A percentile compares a stretch with the other conserved stretches of the same genome.
Conservation (phyloP, 2,797 vertebrate genomes). For the Pogoniulus pusillus region DNA sequence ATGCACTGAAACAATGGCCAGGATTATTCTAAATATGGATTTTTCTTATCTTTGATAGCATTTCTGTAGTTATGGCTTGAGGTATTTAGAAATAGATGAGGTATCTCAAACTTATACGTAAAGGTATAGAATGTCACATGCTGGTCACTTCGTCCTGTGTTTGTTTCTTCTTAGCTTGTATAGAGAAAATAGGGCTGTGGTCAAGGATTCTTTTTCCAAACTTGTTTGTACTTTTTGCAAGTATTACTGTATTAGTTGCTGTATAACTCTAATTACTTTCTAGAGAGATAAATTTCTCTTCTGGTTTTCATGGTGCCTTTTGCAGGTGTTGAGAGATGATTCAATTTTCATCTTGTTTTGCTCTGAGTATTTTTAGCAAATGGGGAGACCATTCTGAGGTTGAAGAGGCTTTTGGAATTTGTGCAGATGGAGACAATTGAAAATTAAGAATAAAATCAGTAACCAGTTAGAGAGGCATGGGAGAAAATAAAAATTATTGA, state of each 20-base stretch:
- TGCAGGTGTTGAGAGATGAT: not conserved
- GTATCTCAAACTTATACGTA: not conserved
- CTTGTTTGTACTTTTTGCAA: not conserved
- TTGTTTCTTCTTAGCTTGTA: not conserved
- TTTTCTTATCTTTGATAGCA: not conserved
- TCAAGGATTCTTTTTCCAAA: not conserved
- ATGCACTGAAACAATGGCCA: not conserved
- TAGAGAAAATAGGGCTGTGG: not conserved
- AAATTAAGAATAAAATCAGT: not conserved
- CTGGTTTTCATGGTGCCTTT: not conserved
- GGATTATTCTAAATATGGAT: not conserved
- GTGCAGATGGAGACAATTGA: not conserved
- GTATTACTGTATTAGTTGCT: not conserved
- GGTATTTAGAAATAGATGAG: not conserved
- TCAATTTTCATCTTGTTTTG: not conserved
- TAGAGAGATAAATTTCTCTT: not conserved
- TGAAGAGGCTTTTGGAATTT: not conserved
- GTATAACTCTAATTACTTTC: not conserved
- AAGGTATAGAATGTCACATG: not conserved
- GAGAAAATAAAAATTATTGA: not conserved
- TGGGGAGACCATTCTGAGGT: not conserved
- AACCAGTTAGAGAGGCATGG: not conserved
- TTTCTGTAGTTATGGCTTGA: not conserved
- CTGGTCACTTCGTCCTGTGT: not conserved
- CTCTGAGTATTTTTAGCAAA: constrained; percentile 6